A percentile compares a stretch with the other conserved stretches of the same genome.
Conservation (phyloP, 2,888 invertebrate species). For the Coenonympha arcania region DNA sequence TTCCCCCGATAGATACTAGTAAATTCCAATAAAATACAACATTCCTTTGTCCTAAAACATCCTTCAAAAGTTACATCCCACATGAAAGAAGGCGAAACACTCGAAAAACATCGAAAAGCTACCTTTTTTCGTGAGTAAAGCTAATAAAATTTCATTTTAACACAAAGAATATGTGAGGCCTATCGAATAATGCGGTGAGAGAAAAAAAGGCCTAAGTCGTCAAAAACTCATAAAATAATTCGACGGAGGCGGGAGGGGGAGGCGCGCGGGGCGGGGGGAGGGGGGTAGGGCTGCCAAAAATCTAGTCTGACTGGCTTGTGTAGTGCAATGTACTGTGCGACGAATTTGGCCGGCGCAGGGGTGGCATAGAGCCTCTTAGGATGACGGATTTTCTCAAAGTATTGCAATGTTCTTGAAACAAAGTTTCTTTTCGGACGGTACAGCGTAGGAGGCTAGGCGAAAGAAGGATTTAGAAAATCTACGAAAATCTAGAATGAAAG, state of each 20-base stretch:
- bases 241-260: slow-evolving; percentile 31
- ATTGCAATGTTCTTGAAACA: too few relatives aligned
- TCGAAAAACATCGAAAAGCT: not conserved
- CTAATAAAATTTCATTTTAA: slow-evolving; percentile 8
- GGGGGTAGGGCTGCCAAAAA: slow-evolving; percentile 58
- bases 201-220: slow-evolving; percentile 46
- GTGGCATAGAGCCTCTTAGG: slow-evolving; percentile 34
- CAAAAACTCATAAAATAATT: slow-evolving; percentile 51
- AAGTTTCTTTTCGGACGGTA: too few relatives aligned
- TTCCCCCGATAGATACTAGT: too few relatives aligned
- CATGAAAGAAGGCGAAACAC: not conserved
- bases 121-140: not conserved
- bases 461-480: too few relatives aligned
- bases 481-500: too few relatives aligned
- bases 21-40: too few relatives aligned
- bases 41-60: too few relatives aligned
- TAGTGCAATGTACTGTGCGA: slow-evolving; percentile 70
- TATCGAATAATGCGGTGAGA: slow-evolving; percentile 4
- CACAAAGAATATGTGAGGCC: slow-evolving; percentile 10
- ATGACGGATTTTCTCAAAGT: not conserved
- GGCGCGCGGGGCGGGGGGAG: slow-evolving; percentile 15
- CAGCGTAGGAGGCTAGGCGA: too few relatives aligned
- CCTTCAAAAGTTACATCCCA: not conserved
- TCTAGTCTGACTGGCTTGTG: slow-evolving; percentile 73
- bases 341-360: slow-evolving; percentile 48